phyloP scores from a whole-genome alignment of 2,888 invertebrate genomes.

The Oscheius sp. region DNA sequence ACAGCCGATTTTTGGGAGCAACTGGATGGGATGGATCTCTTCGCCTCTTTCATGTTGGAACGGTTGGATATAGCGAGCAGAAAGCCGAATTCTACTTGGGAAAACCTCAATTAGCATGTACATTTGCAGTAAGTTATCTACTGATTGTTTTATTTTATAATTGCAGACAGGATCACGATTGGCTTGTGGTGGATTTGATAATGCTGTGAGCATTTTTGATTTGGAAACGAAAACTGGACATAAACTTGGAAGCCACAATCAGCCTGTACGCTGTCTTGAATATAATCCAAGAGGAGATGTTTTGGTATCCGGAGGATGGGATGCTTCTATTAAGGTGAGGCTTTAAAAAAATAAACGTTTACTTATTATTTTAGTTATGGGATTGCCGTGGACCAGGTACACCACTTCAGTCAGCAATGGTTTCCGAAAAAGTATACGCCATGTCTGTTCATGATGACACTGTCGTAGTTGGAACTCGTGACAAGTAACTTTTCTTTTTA shows the following conservation, averaged over 20 bases:
- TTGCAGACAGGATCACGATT: slow-evolving; percentile 91
- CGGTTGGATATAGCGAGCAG: slow-evolving; percentile 80
- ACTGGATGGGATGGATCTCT: slow-evolving; percentile 98
- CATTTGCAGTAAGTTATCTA: slow-evolving; percentile 73
- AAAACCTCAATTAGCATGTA: slow-evolving; percentile 85
- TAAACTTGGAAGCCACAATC: slow-evolving; percentile 85
- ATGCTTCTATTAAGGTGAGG: slow-evolving; percentile 86
- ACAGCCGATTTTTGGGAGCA: slow-evolving; percentile 88
- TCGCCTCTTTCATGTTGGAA: slow-evolving; percentile 88
- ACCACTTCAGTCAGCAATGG: slow-evolving; percentile 68
- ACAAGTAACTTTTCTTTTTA: too few species aligned
- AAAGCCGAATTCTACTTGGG: slow-evolving; percentile 85
- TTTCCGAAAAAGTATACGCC: slow-evolving; percentile 73
- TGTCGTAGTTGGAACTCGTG: slow-evolving; percentile 48
- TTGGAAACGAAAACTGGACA: slow-evolving; percentile 87
- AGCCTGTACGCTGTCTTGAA: slow-evolving; percentile 91
- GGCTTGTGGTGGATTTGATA: slow-evolving; percentile 92
- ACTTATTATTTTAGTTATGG: slow-evolving; percentile 58
- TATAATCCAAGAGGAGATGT: slow-evolving; percentile 87
- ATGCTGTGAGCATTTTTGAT: slow-evolving; percentile 89
- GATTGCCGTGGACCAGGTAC: slow-evolving; percentile 42
- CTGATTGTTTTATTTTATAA: background rate
- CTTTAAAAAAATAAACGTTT: too few species aligned
- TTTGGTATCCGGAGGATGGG: slow-evolving; percentile 95
- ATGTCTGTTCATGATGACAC: slow-evolving; percentile 61